A percentile compares a stretch with the other conserved stretches of the same genome.
Evolutionary conservation across 2,888 invertebrate genomes (phyloP).

Genomic region (Blera fallax): DNA sequence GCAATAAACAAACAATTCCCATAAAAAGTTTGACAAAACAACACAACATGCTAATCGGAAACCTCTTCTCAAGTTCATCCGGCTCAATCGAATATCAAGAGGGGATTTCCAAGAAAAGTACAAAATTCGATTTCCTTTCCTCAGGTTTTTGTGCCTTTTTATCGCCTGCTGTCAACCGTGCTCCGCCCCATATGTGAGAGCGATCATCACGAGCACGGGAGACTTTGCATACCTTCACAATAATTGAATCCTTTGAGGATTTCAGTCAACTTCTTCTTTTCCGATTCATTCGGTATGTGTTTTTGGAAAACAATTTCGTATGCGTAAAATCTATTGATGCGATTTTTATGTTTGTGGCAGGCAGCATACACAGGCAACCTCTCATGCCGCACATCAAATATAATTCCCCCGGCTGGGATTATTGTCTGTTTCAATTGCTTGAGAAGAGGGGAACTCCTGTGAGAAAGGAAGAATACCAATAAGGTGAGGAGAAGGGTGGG

Average conservation of each 20-base stretch:
- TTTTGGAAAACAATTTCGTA: constrained; percentile 52
- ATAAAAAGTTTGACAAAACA: constrained; percentile 43
- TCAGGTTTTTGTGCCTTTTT: constrained; percentile 14
- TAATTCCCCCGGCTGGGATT: constrained; percentile 34
- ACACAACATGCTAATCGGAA: constrained; percentile 58
- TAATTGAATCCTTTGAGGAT: constrained; percentile 66
- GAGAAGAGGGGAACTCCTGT: neutral
- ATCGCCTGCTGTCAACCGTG: constrained; percentile 45
- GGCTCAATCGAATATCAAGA: constrained; percentile 47
- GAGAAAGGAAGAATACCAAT: neutral
- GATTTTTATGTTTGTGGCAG: constrained; percentile 61
- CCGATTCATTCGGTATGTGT: neutral
- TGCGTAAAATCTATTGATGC: constrained; percentile 61
- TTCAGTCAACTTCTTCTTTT: constrained; percentile 14
- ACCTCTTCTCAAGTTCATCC: constrained; percentile 21
- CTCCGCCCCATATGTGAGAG: constrained; percentile 13
- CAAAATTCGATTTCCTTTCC: constrained; percentile 60
- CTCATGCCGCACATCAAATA: constrained; percentile 32
- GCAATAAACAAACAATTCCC: constrained; percentile 64
- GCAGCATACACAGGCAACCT: constrained; percentile 13
- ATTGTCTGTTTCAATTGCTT: constrained; percentile 40
- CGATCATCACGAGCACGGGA: constrained; percentile 27
- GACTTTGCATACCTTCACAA: constrained; percentile 50
- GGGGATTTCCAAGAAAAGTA: constrained; percentile 17
- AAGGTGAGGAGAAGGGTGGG: neutral